These are phyloP conservation scores for Halisarca cf. caerulea DNA, from an alignment of 37 sponge, comb jelly and placozoan species.

Conservation along the genomic window DNA sequence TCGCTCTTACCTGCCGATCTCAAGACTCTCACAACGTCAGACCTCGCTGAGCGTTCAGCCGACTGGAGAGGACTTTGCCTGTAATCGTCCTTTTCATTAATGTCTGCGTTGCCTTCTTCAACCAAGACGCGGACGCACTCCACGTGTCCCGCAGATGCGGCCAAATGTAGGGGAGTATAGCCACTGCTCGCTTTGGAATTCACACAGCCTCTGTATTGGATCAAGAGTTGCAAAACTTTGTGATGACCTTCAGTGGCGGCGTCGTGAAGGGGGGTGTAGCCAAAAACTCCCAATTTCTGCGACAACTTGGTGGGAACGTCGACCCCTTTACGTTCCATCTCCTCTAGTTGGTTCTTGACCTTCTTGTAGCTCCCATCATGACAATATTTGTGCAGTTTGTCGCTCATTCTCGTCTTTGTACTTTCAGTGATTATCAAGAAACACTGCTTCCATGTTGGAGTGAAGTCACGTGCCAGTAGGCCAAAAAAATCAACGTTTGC, in stretches of 20 bases:
- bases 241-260: conserved; percentile 61
- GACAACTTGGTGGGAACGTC: conserved; percentile 39
- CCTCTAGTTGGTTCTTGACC: conserved; percentile 35
- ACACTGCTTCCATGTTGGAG: too few relatives aligned
- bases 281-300: conserved; percentile 74
- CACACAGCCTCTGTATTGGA: conserved; percentile 49
- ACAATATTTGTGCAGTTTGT: conserved; percentile 55
- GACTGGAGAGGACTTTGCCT: conserved; percentile 39
- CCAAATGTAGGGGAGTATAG: conserved; percentile 52
- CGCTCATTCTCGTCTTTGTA: too few relatives aligned
- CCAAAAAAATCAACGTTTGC: too few relatives aligned
- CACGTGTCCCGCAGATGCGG: conserved; percentile 41
- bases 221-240: conserved; percentile 52
- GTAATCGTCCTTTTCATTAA: conserved; percentile 32
- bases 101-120: conserved; percentile 28
- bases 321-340: conserved; percentile 25
- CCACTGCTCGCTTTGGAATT: conserved; percentile 75
- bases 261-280: conserved; percentile 88
- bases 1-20: conserved; percentile 31
- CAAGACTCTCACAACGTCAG: conserved; percentile 42
- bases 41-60: conserved; percentile 20
- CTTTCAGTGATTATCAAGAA: too few relatives aligned
- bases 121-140: conserved; percentile 36
- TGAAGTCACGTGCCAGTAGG: too few relatives aligned
- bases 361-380: conserved; percentile 59